Conservation (phyloP, 2,113 vertebrate species). For the Alligator sinensis region DNA sequence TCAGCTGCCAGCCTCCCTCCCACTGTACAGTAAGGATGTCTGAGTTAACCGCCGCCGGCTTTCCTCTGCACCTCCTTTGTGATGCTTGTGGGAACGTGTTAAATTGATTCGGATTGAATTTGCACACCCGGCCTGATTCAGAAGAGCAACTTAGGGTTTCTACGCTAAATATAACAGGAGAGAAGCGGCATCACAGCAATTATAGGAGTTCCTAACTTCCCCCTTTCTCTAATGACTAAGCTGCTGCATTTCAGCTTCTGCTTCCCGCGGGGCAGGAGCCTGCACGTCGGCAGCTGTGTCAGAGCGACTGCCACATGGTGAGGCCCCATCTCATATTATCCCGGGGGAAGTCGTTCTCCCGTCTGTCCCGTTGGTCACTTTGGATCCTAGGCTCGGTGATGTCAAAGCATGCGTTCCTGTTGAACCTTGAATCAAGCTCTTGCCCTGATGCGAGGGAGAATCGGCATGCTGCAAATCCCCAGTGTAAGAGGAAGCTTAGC, state of each 20-base stretch:
- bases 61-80: constrained; percentile 42
- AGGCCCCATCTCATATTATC: no score
- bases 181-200: not conserved
- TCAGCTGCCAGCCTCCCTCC: constrained; percentile 42
- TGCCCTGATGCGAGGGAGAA: not conserved
- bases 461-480: not conserved
- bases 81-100: constrained; percentile 12
- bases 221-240: no score
- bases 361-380: not conserved
- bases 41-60: constrained; percentile 29
- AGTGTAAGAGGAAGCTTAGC: not conserved
- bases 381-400: not conserved
- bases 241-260: no score
- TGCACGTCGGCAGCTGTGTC: no score
- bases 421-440: not conserved
- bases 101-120: constrained; percentile 48
- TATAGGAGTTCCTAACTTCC: no score
- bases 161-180: not conserved
- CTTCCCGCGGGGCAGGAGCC: no score
- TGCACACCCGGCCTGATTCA: constrained; percentile 37
- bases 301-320: no score
- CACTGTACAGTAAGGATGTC: constrained; percentile 31
- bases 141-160: not conserved
- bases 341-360: not conserved
- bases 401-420: not conserved